Percentiles rank a stretch among this genome's conserved stretches.
phyloP scores from a whole-genome alignment of 2,888 invertebrate genomes.

The Cecidostiba fungosa region DNA sequence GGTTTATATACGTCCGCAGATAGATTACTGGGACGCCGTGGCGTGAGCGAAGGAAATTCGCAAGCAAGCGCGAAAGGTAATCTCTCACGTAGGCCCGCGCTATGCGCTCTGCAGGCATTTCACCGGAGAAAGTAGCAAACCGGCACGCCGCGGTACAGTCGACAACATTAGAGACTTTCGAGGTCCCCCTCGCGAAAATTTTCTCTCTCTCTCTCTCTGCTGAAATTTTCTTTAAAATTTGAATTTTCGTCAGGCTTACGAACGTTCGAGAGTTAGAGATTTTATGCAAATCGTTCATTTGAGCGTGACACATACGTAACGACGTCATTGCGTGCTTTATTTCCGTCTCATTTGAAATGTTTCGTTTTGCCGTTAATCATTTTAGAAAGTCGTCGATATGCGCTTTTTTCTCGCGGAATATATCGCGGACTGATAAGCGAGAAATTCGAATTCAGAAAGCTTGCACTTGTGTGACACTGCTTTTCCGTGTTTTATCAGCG shows the following conservation, averaged over 20 bases:
- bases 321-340: constrained; percentile 39
- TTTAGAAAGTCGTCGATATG: constrained; percentile 53
- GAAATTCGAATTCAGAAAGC: constrained; percentile 15
- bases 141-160: constrained; percentile 59
- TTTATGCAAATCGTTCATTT: constrained; percentile 57
- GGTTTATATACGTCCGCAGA: constrained; percentile 29
- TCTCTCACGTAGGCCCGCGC: constrained; percentile 70
- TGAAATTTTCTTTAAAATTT: background rate
- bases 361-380: constrained; percentile 37
- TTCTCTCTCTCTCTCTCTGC: background rate
- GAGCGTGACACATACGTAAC: constrained; percentile 41
- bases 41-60: constrained; percentile 1
- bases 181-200: constrained; percentile 44
- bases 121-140: constrained; percentile 77
- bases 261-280: constrained; percentile 6
- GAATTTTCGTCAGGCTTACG: background rate
- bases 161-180: constrained; percentile 62
- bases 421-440: constrained; percentile 10
- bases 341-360: constrained; percentile 48
- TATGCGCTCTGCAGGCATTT: constrained; percentile 75
- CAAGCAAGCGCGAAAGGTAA: constrained; percentile 68
- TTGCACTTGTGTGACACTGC: background rate
- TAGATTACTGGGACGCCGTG: constrained; percentile 56
- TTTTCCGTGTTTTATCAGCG: background rate
- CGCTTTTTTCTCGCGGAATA: background rate